Conservation (phyloP, 2,113 vertebrate species). For the Pithys albifrons region DNA sequence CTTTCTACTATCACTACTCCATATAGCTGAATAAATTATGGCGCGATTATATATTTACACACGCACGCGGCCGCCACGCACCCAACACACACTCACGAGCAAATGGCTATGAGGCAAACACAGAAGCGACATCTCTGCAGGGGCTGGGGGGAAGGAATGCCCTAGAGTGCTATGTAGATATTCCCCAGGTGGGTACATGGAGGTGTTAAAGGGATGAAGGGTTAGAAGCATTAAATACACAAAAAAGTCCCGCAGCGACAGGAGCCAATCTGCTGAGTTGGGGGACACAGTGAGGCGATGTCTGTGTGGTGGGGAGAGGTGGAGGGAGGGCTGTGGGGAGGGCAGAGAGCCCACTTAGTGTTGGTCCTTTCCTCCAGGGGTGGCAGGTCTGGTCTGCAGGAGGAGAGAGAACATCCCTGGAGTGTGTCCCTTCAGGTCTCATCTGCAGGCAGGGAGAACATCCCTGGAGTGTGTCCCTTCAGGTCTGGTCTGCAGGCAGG, state of each 20-base stretch:
- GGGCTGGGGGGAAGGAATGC: constrained; percentile 72
- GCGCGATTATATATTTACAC: constrained; percentile 92
- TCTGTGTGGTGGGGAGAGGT: background rate
- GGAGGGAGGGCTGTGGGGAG: background rate
- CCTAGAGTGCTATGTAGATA: constrained; percentile 77
- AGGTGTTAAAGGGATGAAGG: constrained; percentile 70
- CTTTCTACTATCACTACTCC: constrained; percentile 94
- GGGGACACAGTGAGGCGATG: background rate
- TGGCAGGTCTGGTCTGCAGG: background rate
- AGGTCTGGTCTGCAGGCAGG: background rate
- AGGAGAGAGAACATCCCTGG: too few species aligned
- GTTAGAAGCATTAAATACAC: constrained; percentile 83
- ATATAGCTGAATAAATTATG: constrained; percentile 99
- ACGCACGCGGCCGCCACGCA: constrained; percentile 53
- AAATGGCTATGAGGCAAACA: constrained; percentile 85
- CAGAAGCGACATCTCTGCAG: constrained; percentile 79
- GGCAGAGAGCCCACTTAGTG: background rate
- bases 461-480: background rate
- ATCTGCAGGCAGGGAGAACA: too few species aligned
- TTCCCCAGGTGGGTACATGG: constrained; percentile 76
- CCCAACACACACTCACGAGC: background rate
- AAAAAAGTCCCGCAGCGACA: constrained; percentile 40
- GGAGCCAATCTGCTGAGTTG: background rate
- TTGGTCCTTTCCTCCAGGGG: background rate
- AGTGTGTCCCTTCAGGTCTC: too few species aligned